Evolutionary conservation across 2,113 vertebrate species (phyloP).

Genomic region (Python bivittatus): DNA sequence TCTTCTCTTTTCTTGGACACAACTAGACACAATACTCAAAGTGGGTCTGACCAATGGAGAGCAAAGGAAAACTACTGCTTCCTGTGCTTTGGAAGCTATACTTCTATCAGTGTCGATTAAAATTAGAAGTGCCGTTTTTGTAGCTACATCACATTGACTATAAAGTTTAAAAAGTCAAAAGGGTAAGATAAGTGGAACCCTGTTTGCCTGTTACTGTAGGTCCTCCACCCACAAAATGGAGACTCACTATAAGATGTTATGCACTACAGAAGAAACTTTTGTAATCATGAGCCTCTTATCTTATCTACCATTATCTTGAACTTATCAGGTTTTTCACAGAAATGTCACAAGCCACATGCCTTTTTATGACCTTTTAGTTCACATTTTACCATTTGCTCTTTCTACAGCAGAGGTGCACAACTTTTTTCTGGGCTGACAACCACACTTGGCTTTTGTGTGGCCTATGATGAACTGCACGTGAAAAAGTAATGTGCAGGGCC

Average conservation of each 20-base stretch:
- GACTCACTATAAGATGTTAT: not conserved
- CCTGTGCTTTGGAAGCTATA: not conserved
- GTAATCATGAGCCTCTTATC: not conserved
- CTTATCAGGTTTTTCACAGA: not conserved
- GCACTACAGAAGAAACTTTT: not conserved
- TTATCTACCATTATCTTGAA: not conserved
- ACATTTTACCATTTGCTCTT: not conserved
- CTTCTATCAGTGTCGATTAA: not conserved
- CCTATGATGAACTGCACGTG: not conserved
- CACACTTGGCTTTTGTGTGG: not conserved
- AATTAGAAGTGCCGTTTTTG: not conserved
- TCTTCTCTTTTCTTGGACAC: not conserved
- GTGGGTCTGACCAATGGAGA: not conserved
- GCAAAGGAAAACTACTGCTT: not conserved
- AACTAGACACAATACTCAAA: not conserved
- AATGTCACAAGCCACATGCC: not conserved
- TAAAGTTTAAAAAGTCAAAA: not conserved
- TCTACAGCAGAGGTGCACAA: not conserved
- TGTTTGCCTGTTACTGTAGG: not conserved
- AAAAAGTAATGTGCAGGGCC: not conserved
- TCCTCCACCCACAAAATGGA: not conserved
- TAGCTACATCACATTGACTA: not conserved
- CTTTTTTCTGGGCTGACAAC: not conserved
- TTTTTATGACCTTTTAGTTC: not conserved
- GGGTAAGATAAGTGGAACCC: not conserved